Base-by-base conservation (phyloP, 2,888 invertebrate genomes). In the Buathra laborator region DNA sequence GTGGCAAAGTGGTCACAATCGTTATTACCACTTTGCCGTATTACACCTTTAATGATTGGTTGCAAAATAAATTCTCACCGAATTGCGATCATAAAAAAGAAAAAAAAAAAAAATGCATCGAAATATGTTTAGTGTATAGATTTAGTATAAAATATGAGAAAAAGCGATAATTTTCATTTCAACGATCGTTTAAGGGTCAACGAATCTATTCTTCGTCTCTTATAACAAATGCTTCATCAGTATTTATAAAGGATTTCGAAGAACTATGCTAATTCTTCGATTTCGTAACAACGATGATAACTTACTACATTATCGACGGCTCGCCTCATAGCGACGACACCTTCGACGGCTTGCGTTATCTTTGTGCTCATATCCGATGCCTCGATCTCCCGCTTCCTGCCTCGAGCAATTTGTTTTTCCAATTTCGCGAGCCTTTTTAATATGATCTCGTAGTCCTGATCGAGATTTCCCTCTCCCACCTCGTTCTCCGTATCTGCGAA, bases 331-430 rank as follows among this genome's bases (percentile, higher is more conserved):
- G 92, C 91, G 44, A 91, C 92, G 37, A 93, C 91, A 67, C 90
- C 92, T 43, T 93, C 92, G 4, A 94, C 89, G 10, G 92, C 93
- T 66, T 90, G 87, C 19, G 90, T 90, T 67, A 93, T 91, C 82
- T 91, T 93, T 5, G 89, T 87, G 81, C 86, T 90, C 84, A 93
- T 91, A 44, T 93, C 93, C 56, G 87, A 89, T 24, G 91, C 83
- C 72, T 93, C 93, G 3, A 85, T 89, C 44, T 93, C 93, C 80
- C 89, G 89, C 72, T 91, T 91, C 48, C 86, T 93, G 1, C 90
- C 92, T 77, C 90, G 89, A 10, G 92, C 93, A 16, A 93, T 84
- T 90, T 92, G 92, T 93, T 93, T 93, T 87, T 94, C 93, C 43
- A 94, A 84, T 82, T 93, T 93, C 62, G 89, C 91, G 29, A 94